Percentiles rank a stretch among this genome's conserved stretches.
Conservation (phyloP, 2,797 vertebrate genomes). For the Sebastolobus altivelis region DNA sequence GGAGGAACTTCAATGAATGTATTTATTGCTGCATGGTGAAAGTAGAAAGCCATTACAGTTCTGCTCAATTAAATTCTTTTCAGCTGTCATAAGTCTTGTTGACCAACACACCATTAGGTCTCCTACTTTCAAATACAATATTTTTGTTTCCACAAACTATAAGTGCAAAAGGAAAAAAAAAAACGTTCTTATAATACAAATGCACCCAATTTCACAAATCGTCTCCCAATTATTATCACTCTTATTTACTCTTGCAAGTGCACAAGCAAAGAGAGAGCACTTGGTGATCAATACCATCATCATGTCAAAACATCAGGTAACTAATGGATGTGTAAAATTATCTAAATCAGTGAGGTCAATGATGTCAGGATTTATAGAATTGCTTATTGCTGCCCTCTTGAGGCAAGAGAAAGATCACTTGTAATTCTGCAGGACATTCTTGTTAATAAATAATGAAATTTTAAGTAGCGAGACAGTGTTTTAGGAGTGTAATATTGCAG, state of each 20-base stretch:
- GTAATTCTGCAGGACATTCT: slow-evolving; percentile 32
- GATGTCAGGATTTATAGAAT: slow-evolving; percentile 21
- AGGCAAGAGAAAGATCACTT: slow-evolving; percentile 23
- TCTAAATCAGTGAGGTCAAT: not conserved
- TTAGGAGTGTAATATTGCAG: slow-evolving; percentile 21
- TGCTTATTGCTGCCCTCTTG: slow-evolving; percentile 44
- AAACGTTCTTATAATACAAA: slow-evolving; percentile 36
- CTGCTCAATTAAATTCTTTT: not conserved
- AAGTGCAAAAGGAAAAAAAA: slow-evolving; percentile 34
- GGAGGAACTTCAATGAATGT: slow-evolving; percentile 16
- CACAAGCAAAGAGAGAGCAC: slow-evolving; percentile 40
- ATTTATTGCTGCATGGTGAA: slow-evolving; percentile 58
- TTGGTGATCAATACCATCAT: slow-evolving; percentile 51
- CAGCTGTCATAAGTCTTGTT: not conserved
- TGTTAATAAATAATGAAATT: slow-evolving; percentile 59
- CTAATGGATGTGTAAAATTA: slow-evolving; percentile 19
- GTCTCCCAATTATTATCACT: slow-evolving; percentile 20
- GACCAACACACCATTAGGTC: not conserved
- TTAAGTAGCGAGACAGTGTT: slow-evolving; percentile 33
- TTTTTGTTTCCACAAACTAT: slow-evolving; percentile 21
- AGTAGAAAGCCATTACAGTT: slow-evolving; percentile 24
- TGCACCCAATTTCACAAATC: not conserved
- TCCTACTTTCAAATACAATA: slow-evolving; percentile 32
- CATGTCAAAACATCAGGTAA: slow-evolving; percentile 27
- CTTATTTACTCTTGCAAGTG: not conserved